Conservation (phyloP, 2,113 vertebrate genomes). For the Pelusios castaneus region DNA sequence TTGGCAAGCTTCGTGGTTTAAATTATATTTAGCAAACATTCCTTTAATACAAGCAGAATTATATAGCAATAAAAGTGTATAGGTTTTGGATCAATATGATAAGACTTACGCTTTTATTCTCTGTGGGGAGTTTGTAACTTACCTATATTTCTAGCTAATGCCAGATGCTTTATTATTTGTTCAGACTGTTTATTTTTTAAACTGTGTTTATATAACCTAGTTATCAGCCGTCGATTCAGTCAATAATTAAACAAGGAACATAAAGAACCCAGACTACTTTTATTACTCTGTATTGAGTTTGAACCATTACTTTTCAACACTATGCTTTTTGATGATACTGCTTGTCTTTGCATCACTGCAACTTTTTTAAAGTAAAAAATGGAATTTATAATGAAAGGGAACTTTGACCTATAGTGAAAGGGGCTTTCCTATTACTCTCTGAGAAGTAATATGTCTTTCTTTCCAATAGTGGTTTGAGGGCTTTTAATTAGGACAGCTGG, state of each 20-base stretch:
- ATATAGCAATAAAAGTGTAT: background rate
- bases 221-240: background rate
- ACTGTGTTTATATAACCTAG: background rate
- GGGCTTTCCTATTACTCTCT: background rate
- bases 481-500: background rate
- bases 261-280: fast-evolving
- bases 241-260: background rate
- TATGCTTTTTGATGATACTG: background rate
- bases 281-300: background rate
- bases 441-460: background rate
- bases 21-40: background rate
- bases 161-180: background rate
- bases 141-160: background rate
- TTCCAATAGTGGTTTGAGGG: background rate
- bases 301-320: background rate
- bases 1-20: background rate
- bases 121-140: background rate
- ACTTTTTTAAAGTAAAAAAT: background rate
- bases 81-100: background rate
- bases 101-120: background rate
- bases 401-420: background rate
- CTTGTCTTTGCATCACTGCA: background rate
- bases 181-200: background rate
- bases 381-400: background rate
- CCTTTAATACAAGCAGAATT: background rate